These are phyloP conservation scores for Oscheius myriophilus DNA, from an alignment of 2,888 invertebrate species.

Conservation along the genomic window DNA sequence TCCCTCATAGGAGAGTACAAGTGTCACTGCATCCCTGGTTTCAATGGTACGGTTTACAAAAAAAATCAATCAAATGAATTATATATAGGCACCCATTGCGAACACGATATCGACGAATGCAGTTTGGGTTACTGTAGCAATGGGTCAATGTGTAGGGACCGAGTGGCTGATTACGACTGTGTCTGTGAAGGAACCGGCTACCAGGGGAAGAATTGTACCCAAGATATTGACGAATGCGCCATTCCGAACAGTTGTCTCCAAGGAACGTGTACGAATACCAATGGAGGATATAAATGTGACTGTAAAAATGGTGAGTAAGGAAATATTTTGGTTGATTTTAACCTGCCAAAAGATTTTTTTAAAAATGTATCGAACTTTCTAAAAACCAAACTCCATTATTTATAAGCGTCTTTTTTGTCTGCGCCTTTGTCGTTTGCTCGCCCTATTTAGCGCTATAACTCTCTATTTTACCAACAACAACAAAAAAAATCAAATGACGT, in stretches of 20 bases:
- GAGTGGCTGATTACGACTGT: constrained; percentile 66
- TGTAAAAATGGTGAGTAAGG: constrained; percentile 47
- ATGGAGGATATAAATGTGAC: constrained; percentile 62
- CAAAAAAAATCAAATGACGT: no score
- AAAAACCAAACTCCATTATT: no score
- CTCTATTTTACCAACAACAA: no score
- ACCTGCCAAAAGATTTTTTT: background rate
- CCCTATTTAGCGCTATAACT: no score
- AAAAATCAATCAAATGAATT: background rate
- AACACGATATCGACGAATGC: constrained; percentile 67
- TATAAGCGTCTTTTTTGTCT: no score
- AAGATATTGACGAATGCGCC: constrained; percentile 66
- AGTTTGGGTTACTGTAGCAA: constrained; percentile 55
- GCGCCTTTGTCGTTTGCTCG: no score
- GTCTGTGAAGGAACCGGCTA: constrained; percentile 63
- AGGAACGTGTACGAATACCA: constrained; percentile 62
- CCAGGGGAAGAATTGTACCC: constrained; percentile 57
- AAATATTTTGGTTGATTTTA: no score
- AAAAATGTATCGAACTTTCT: no score
- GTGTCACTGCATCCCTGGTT: constrained; percentile 63
- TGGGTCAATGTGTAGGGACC: constrained; percentile 60
- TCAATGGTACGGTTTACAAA: constrained; percentile 42
- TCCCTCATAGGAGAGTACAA: constrained; percentile 82
- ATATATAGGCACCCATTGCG: constrained; percentile 55
- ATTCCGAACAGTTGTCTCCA: constrained; percentile 56